Evolutionary conservation across 1,140 invertebrate species (phyloP), one percentile per base, ranked within the genome.

Genomic region (Drosophila ercepeae): DNA sequence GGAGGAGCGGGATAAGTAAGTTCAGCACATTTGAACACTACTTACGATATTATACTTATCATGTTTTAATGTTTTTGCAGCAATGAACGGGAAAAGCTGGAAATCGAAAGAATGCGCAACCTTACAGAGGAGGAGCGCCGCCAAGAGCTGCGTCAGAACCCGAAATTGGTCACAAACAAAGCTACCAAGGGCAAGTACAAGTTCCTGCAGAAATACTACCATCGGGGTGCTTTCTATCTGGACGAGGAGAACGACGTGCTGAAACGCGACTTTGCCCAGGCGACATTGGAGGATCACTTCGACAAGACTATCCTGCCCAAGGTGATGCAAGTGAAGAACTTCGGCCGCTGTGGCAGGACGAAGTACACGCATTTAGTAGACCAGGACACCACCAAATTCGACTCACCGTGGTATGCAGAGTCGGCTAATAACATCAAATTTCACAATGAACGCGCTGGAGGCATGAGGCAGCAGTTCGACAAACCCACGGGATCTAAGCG

Each of bases 311-410:
- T 99, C 72, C 91, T 99, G 52, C 99, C 99, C 4, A 99, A 99
- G 94, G 98, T 99, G 63, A 99, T 99, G 99, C 99, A 99, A 94
- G 99, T 99, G 0, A 99, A 99, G 92, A 99, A 99, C 93, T 99
- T 99, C 93, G 99, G 99, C 13, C 94, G 99, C 11, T 99, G 98
- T 63, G 98, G 98, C 16, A 94, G 99, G 50, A 99, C 99, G 0
- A 99, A 99, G 91, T 99, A 99, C 92, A 99, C 99, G 3, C 99
- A 99, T 93, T 93, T 99, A 81, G 98, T 99, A 0, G 98, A 99
- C 92, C 99, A 99, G 92, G 99, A 99, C 90, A 99, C 99, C 0
- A 99, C 99, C 0, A 95, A 97, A 75, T 99, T 99, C 91, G 98
- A 99, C 90, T 98, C 98, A 0, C 97, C 98, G 0, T 99, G 99